Percentiles rank a stretch among this genome's conserved stretches.
phyloP scores from a whole-genome alignment of 2,888 invertebrate genomes.

The Acanthoscelides obtectus region DNA sequence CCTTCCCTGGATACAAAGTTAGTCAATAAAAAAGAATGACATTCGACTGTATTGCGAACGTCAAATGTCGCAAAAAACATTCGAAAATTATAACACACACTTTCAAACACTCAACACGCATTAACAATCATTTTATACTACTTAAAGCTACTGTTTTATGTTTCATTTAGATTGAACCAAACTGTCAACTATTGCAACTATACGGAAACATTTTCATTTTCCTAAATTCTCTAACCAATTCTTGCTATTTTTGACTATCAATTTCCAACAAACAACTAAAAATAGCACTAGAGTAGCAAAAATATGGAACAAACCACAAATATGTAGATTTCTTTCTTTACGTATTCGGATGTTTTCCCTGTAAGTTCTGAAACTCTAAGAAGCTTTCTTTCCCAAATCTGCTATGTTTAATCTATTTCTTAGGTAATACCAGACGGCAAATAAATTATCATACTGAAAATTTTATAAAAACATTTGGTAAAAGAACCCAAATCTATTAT shows the following conservation, averaged over 20 bases:
- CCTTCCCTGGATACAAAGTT: neutral
- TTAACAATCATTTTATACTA: constrained; percentile 22
- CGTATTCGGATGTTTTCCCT: too few species aligned
- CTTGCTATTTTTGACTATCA: neutral
- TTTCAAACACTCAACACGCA: constrained; percentile 24
- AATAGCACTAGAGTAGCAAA: too few species aligned
- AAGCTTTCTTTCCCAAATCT: too few species aligned
- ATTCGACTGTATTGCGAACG: neutral
- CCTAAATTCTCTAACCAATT: neutral
- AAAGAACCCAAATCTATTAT: too few species aligned
- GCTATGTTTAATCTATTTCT: too few species aligned
- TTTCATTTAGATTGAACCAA: neutral
- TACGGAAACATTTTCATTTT: neutral
- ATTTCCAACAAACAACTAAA: too few species aligned
- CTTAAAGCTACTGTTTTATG: neutral
- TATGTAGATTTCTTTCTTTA: too few species aligned
- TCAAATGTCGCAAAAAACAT: neutral
- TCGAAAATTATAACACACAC: neutral
- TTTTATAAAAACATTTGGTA: too few species aligned
- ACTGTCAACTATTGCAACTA: neutral
- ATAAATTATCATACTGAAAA: too few species aligned
- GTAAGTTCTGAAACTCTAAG: too few species aligned
- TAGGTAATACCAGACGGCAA: too few species aligned
- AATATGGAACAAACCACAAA: too few species aligned
- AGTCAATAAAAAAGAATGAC: neutral